Conservation (phyloP, 1,140 invertebrate genomes). For the Pararge aegeria region DNA sequence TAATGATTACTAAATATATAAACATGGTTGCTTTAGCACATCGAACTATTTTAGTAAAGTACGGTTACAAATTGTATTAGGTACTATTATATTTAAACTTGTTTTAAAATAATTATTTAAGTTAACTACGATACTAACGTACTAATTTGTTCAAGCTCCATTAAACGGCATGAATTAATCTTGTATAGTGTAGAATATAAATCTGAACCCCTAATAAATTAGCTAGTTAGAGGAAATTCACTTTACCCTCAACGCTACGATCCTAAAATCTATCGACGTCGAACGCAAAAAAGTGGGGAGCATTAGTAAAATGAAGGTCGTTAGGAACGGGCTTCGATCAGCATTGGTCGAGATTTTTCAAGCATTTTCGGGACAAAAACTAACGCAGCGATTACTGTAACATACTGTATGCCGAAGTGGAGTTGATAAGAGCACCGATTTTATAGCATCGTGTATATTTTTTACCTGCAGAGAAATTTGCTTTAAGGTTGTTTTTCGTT, state of each 20-base stretch:
- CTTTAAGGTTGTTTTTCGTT: no score
- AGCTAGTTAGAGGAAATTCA: slow-evolving; percentile 4
- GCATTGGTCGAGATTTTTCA: slow-evolving; percentile 26
- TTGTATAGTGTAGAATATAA: background rate
- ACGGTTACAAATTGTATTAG: no score
- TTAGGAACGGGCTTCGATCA: slow-evolving; percentile 21
- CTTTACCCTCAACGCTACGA: background rate
- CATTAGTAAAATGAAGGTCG: slow-evolving; percentile 25
- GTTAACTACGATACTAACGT: no score
- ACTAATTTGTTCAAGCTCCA: background rate
- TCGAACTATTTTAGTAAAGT: no score
- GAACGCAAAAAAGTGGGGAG: slow-evolving; percentile 17
- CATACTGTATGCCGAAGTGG: slow-evolving; percentile 5
- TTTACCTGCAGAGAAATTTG: no score
- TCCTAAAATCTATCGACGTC: slow-evolving; percentile 6
- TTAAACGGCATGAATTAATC: background rate
- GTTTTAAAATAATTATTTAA: no score
- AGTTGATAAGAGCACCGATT: background rate
- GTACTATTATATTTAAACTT: no score
- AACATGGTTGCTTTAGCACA: no score
- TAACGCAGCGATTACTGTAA: slow-evolving; percentile 18
- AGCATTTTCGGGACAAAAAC: slow-evolving; percentile 22
- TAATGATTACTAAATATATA: no score
- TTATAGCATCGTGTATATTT: no score
- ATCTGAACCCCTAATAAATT: background rate